These are phyloP conservation scores for Drosophila nr. perissopoda DNA, from an alignment of 2,888 invertebrate genomes.

Conservation along the genomic window DNA sequence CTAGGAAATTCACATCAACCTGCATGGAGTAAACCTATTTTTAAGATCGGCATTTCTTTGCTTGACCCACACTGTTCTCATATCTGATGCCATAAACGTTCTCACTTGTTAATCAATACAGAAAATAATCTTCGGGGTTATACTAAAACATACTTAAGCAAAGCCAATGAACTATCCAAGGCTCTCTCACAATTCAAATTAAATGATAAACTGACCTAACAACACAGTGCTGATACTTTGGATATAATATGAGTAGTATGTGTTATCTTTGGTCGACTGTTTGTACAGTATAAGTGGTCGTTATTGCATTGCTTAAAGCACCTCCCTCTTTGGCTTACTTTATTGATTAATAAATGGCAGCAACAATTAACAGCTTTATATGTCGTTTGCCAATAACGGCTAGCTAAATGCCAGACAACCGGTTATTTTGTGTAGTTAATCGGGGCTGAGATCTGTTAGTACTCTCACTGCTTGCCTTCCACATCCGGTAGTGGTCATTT, in stretches of 20 bases:
- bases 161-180: conserved; percentile 46
- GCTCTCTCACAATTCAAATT: conserved; percentile 3
- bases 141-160: conserved; percentile 11
- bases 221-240: conserved; percentile 2
- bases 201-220: conserved; percentile 29
- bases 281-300: conserved; percentile 3
- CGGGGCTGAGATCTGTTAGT: conserved; percentile 16
- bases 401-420: conserved; percentile 39
- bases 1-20: neutral
- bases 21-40: neutral
- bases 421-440: conserved; percentile 40
- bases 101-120: conserved; percentile 6
- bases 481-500: conserved; percentile 56
- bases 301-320: conserved; percentile 12
- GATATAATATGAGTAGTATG: neutral
- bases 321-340: conserved; percentile 21
- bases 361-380: conserved; percentile 6
- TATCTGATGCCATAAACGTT: no score
- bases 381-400: conserved; percentile 16
- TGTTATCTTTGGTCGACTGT: conserved; percentile 10
- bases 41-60: neutral
- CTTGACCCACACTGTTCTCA: neutral
- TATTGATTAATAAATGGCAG: conserved; percentile 33
- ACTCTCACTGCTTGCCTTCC: conserved; percentile 33
- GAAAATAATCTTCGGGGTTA: conserved; percentile 5